Evolutionary conservation across 2,888 invertebrate species (phyloP).

Genomic region (Clistopyga incitator): DNA sequence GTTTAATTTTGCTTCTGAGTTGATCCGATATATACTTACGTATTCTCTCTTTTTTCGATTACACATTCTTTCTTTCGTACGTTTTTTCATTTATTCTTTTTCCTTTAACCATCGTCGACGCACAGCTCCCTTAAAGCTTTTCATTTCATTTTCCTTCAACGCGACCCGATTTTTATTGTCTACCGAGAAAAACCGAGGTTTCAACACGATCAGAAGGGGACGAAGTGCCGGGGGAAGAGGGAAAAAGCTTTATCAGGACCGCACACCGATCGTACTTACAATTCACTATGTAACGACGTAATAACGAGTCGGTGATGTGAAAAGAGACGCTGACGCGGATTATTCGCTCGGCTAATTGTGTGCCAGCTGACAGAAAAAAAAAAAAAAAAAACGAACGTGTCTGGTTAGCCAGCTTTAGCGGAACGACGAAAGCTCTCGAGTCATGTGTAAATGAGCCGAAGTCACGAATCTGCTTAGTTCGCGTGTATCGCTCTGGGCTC

Average conservation of each 20-base stretch:
- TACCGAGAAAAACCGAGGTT: slow-evolving; percentile 6
- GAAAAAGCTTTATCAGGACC: slow-evolving; percentile 28
- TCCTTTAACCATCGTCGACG: neutral
- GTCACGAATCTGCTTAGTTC: slow-evolving; percentile 16
- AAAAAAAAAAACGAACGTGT: slow-evolving; percentile 8
- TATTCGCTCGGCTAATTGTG: slow-evolving; percentile 52
- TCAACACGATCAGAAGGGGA: neutral
- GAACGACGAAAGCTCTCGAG: slow-evolving; percentile 3
- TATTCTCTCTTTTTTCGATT: slow-evolving; percentile 14
- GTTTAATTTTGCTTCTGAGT: slow-evolving; percentile 68
- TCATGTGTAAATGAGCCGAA: slow-evolving; percentile 1
- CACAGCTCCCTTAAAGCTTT: neutral
- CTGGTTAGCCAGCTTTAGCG: neutral
- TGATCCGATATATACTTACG: neutral
- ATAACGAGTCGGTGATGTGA: slow-evolving; percentile 41
- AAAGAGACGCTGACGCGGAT: slow-evolving; percentile 36
- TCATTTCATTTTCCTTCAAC: slow-evolving; percentile 45
- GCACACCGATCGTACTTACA: slow-evolving; percentile 29
- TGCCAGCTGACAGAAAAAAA: slow-evolving; percentile 27
- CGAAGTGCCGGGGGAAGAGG: neutral
- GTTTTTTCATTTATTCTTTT: neutral
- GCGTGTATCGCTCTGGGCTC: neutral
- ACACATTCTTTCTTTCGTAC: slow-evolving; percentile 22
- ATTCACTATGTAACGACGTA: slow-evolving; percentile 24
- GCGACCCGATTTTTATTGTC: slow-evolving; percentile 53